Conservation (phyloP, 2,113 vertebrate species). For the Potamarius usumacintae region DNA sequence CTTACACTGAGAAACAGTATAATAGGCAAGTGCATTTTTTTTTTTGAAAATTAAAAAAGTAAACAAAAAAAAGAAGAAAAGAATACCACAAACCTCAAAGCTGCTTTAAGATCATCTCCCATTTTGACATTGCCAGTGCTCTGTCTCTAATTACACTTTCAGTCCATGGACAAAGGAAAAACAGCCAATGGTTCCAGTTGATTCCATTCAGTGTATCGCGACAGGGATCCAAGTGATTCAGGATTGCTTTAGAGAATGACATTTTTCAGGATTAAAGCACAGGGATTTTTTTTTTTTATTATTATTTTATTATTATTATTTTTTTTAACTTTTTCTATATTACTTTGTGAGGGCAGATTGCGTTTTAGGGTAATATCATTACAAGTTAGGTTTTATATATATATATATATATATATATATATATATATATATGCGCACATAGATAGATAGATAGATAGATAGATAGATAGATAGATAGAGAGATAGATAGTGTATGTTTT, state of each 20-base stretch:
- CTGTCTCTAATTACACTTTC: constrained; percentile 55
- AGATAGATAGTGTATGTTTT: neutral
- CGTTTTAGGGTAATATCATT: constrained; percentile 12
- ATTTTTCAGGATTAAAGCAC: constrained; percentile 14
- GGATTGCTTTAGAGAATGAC: neutral
- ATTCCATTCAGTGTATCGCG: constrained; percentile 59
- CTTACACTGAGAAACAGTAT: constrained; percentile 92
- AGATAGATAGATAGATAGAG: too few relatives aligned
- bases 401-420: neutral
- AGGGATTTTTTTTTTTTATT: neutral
- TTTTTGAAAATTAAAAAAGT: constrained; percentile 76
- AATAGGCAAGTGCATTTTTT: constrained; percentile 94
- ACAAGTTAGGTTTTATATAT: constrained; percentile 6
- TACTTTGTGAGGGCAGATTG: constrained; percentile 6
- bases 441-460: too few relatives aligned
- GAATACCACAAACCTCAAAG: constrained; percentile 82
- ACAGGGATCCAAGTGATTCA: constrained; percentile 55
- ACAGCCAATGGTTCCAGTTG: constrained; percentile 82
- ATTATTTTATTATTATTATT: neutral
- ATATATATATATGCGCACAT: too few relatives aligned
- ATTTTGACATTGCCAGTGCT: constrained; percentile 61
- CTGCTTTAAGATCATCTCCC: constrained; percentile 83
- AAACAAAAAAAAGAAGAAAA: constrained; percentile 69
- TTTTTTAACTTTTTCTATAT: constrained; percentile 1
- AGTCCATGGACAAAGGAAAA: constrained; percentile 36